Percentiles rank a stretch among this genome's conserved stretches.
Conservation (phyloP, 2,113 vertebrate species). For the Fregata magnificens region DNA sequence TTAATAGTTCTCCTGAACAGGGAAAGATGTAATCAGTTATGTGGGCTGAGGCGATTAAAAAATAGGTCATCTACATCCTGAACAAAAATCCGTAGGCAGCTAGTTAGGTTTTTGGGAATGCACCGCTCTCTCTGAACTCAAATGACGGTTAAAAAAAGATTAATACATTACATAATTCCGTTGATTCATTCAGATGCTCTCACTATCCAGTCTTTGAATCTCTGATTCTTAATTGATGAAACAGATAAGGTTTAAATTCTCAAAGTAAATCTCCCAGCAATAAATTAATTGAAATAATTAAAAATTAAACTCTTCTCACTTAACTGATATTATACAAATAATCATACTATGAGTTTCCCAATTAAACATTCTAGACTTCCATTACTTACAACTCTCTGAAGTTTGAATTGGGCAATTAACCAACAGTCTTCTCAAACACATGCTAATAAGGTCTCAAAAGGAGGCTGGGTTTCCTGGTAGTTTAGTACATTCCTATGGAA, state of each 20-base stretch:
- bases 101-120: neutral
- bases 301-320: constrained; percentile 68
- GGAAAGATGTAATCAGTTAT: neutral
- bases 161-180: neutral
- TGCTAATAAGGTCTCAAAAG: constrained; percentile 46
- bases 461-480: neutral
- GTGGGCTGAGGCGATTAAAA: neutral
- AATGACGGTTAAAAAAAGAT: neutral
- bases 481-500: neutral
- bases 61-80: constrained; percentile 6
- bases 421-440: constrained; percentile 32
- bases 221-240: constrained; percentile 62
- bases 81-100: neutral
- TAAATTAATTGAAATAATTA: constrained; percentile 79
- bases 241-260: constrained; percentile 60
- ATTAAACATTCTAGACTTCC: constrained; percentile 63
- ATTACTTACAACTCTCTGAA: constrained; percentile 73
- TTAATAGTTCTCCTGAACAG: neutral
- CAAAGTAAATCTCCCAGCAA: constrained; percentile 73
- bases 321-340: constrained; percentile 71
- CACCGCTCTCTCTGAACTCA: neutral
- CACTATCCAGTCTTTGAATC: constrained; percentile 28
- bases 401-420: constrained; percentile 72
- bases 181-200: constrained; percentile 27
- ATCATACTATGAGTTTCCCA: constrained; percentile 68